Base-by-base conservation (phyloP, 2,113 vertebrate species). In the Plestiodon gilberti region DNA sequence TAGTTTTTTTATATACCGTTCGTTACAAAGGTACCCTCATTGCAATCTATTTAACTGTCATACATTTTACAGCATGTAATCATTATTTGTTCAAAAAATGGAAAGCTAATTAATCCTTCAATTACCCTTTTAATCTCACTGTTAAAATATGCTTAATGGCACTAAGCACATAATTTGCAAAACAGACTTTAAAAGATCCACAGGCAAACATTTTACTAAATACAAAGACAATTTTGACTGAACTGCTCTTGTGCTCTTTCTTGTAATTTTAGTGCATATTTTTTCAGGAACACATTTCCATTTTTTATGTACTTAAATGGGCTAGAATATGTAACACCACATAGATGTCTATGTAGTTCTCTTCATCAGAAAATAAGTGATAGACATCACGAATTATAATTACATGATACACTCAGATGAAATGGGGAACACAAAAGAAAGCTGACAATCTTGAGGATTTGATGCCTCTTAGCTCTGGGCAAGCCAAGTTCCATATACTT, bases 11-110 rank as follows among this genome's bases (percentile, higher is more conserved):
- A 75, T 73, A 84, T 64, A 35, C 18, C 6, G 30, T 75, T 64
- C 43, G 20, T 70, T 33, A 55, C 22, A 52, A 61, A 74, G 40
- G 38, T 48, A n/a, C 64, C 11, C 62, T 43, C 70, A 84, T 30
- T 48, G 13, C 70, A 74, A 6, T 28, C 35, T 43, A 62, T 40
- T 61, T 73, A 84, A 43, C 35, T 61, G 35, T n/a, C 70, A 84
- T 40, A 74, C 25, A 33, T 75, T 83, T 61, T 61, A 83, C 40
- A 74, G 20, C 82, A 40, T 62, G 33, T 43, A 74, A 62, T 74
- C 25, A 83, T 83, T 74, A 43, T 75, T 83, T 83, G 57, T n/a
- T n/a, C 38, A 62, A 70, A 59, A 83, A 83, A 83, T 43, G 70
- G 57, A 52, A 62, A 73, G 33, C 61, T 59, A 74, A 83, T 83